Percentiles rank a stretch among this genome's conserved stretches.
Conservation (phyloP, 1,140 invertebrate genomes). For the Glossosoma conforme region DNA sequence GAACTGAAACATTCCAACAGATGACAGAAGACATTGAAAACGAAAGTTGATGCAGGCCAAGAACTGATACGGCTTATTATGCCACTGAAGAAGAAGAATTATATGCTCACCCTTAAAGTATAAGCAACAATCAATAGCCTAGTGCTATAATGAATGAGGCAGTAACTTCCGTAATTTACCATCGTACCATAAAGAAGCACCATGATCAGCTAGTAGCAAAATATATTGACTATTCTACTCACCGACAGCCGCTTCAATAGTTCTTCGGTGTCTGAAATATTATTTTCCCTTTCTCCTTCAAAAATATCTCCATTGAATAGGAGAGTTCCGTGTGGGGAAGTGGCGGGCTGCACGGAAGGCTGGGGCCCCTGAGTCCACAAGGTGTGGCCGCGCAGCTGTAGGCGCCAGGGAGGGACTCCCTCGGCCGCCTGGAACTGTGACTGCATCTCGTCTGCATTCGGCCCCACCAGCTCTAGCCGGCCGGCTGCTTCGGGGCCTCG, state of each 20-base stretch:
- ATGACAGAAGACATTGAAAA: too few species aligned
- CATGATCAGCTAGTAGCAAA: too few species aligned
- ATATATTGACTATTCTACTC: too few species aligned
- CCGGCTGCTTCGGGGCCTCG: constrained; percentile 39
- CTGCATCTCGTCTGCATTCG: not conserved
- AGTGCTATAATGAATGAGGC: not conserved
- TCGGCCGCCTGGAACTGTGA: not conserved
- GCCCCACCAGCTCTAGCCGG: not conserved
- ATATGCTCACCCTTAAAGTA: constrained; percentile 1
- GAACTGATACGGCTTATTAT: too few species aligned
- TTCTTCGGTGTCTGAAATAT: constrained; percentile 20
- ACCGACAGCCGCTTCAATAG: constrained; percentile 9
- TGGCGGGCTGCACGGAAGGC: constrained; percentile 38
- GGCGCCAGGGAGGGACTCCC: not conserved
- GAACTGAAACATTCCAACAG: too few species aligned
- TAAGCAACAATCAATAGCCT: not conserved
- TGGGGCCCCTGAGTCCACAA: constrained; percentile 44
- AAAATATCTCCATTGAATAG: constrained; percentile 49
- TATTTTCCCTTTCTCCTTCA: constrained; percentile 32
- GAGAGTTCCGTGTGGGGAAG: constrained; percentile 39
- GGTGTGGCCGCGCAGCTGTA: constrained; percentile 35
- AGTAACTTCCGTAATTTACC: not conserved
- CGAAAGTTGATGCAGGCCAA: too few species aligned
- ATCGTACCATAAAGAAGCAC: not conserved
- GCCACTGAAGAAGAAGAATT: too few species aligned